Percentiles rank a stretch among this genome's conserved stretches.
phyloP scores from a whole-genome alignment of 1,140 invertebrate species.

The Galleria mellonella region DNA sequence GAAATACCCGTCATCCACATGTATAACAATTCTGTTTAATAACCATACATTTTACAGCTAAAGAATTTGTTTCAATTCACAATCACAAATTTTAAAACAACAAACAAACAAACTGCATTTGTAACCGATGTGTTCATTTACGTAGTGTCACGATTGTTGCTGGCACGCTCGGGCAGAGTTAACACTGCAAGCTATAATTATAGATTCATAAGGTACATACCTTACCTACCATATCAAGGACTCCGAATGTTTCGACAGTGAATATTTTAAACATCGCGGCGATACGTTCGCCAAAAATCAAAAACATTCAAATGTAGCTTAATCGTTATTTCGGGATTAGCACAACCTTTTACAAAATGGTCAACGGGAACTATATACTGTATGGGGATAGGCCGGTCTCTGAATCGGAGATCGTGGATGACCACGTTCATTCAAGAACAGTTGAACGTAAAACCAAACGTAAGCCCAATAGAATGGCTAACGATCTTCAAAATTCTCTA shows the following conservation, averaged over 20 bases:
- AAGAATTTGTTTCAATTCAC: slow-evolving; percentile 37
- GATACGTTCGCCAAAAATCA: not conserved
- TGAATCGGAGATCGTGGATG: slow-evolving; percentile 56
- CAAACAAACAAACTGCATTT: slow-evolving; percentile 56
- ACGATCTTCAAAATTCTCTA: slow-evolving; percentile 42
- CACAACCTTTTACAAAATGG: slow-evolving; percentile 35
- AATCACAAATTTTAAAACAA: slow-evolving; percentile 20
- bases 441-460: slow-evolving; percentile 46
- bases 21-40: slow-evolving; percentile 10
- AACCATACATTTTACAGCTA: slow-evolving; percentile 27
- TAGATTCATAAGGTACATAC: too few species aligned
- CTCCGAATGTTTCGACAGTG: not conserved
- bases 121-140: slow-evolving; percentile 25
- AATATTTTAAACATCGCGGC: not conserved
- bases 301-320: slow-evolving; percentile 1
- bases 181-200: not conserved
- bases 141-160: slow-evolving; percentile 1
- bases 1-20: not conserved
- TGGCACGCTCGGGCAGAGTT: slow-evolving; percentile 7
- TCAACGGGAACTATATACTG: slow-evolving; percentile 62
- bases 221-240: too few species aligned
- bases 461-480: slow-evolving; percentile 40
- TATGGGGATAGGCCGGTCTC: slow-evolving; percentile 61
- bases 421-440: slow-evolving; percentile 56
- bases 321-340: not conserved